These are phyloP conservation scores for Aleiodes testaceus DNA, from an alignment of 2,888 invertebrate genomes.

Conservation along the genomic window DNA sequence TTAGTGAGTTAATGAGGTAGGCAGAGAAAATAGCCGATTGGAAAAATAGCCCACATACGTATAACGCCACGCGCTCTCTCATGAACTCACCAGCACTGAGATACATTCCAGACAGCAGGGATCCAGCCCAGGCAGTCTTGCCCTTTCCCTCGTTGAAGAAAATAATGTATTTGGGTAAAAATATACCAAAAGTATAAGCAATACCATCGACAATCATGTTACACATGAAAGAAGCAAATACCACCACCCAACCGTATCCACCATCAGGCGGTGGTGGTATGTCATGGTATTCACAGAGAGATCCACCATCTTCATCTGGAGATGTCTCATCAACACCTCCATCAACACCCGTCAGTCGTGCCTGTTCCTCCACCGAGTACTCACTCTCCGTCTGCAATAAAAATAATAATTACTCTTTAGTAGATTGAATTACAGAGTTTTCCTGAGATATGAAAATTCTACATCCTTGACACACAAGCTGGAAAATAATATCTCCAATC, in stretches of 20 bases:
- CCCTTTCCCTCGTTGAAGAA: slow-evolving; percentile 91
- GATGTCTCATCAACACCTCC: slow-evolving; percentile 78
- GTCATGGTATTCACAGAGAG: slow-evolving; percentile 82
- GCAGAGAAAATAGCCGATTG: too few species aligned
- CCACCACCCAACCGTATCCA: slow-evolving; percentile 96
- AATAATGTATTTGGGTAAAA: slow-evolving; percentile 85
- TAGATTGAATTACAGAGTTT: background rate
- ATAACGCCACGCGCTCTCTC: too few species aligned
- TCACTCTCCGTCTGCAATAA: slow-evolving; percentile 86
- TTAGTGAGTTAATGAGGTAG: too few species aligned
- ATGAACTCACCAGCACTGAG: slow-evolving; percentile 85
- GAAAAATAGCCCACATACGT: too few species aligned
- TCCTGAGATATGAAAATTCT: background rate
- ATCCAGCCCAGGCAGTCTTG: slow-evolving; percentile 94
- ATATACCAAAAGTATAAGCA: slow-evolving; percentile 98
- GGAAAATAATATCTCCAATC: too few species aligned
- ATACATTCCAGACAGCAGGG: slow-evolving; percentile 95
- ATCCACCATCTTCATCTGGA: slow-evolving; percentile 75
- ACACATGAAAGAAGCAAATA: slow-evolving; percentile 96
- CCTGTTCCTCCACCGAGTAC: slow-evolving; percentile 88
- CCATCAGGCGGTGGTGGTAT: slow-evolving; percentile 92
- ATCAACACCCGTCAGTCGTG: slow-evolving; percentile 82
- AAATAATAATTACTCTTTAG: slow-evolving; percentile 30
- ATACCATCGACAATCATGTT: slow-evolving; percentile 99
- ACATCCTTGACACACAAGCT: slow-evolving; percentile 7